Conservation (phyloP, 2,113 vertebrate species). For the Hepsetus odoe region DNA sequence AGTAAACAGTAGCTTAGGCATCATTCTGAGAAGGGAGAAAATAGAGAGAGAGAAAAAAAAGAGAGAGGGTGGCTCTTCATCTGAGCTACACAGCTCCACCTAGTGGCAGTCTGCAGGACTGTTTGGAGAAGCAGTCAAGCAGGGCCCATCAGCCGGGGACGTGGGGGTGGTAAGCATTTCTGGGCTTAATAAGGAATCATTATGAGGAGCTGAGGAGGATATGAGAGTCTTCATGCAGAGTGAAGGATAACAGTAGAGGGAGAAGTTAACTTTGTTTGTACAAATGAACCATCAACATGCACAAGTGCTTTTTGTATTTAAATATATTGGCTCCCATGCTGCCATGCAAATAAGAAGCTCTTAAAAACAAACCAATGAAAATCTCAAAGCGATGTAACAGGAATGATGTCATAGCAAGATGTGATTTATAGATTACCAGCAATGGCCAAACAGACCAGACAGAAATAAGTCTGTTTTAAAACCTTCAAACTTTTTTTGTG, state of each 20-base stretch:
- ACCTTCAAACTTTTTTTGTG: too few species aligned
- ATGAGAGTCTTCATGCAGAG: background rate
- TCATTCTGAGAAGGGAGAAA: background rate
- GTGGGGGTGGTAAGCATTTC: constrained; percentile 4
- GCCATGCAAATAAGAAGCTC: too few species aligned
- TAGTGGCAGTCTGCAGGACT: constrained; percentile 12
- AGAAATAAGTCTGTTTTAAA: too few species aligned
- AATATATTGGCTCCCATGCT: background rate
- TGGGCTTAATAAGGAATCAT: background rate
- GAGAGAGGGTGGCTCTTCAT: background rate
- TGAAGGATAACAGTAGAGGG: constrained; percentile 5
- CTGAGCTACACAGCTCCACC: constrained; percentile 54
- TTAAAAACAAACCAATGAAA: too few species aligned
- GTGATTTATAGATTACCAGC: too few species aligned
- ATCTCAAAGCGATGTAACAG: background rate
- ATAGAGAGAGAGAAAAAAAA: background rate
- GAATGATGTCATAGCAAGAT: background rate
- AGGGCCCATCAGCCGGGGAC: background rate
- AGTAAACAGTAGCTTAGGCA: constrained; percentile 41
- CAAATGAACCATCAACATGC: background rate
- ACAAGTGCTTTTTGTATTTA: too few species aligned
- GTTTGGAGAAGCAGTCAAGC: background rate
- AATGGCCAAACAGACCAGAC: too few species aligned
- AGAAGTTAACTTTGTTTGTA: background rate
- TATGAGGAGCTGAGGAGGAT: background rate